Evolutionary conservation across 2,113 vertebrate species (phyloP).

Genomic region (Cariama cristata): DNA sequence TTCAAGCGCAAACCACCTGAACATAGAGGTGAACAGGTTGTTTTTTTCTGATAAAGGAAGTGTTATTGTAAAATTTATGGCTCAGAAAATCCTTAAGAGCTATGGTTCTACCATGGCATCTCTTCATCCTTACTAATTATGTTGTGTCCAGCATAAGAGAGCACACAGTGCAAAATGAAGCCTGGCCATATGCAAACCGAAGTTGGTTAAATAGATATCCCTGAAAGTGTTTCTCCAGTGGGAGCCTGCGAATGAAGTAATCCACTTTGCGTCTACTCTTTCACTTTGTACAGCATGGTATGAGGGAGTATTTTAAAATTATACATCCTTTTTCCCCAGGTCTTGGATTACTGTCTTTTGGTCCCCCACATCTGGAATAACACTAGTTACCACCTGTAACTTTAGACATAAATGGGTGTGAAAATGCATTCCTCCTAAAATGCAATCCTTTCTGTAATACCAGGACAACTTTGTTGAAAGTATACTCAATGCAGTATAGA

Average conservation of each 20-base stretch:
- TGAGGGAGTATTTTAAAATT: neutral
- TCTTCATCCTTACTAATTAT: neutral
- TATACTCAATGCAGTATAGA: neutral
- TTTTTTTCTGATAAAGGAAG: neutral
- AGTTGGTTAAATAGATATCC: neutral
- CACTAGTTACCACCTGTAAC: neutral
- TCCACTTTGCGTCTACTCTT: neutral
- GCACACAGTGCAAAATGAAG: neutral
- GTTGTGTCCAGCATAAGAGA: neutral
- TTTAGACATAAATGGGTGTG: neutral
- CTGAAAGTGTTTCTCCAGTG: neutral
- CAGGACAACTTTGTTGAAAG: neutral
- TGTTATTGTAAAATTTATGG: neutral
- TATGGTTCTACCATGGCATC: neutral
- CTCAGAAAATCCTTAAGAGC: neutral
- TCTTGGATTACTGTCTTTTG: neutral
- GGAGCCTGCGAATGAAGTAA: neutral
- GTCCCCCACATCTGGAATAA: neutral
- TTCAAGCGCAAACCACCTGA: too few species aligned
- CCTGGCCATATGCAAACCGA: neutral
- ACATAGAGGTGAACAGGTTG: neutral
- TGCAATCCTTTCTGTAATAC: neutral
- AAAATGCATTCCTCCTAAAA: neutral
- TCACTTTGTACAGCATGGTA: neutral
- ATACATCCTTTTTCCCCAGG: neutral